Evolutionary conservation across 2,797 vertebrate genomes (phyloP).

Genomic region (Muraenolepis orangiensis): DNA sequence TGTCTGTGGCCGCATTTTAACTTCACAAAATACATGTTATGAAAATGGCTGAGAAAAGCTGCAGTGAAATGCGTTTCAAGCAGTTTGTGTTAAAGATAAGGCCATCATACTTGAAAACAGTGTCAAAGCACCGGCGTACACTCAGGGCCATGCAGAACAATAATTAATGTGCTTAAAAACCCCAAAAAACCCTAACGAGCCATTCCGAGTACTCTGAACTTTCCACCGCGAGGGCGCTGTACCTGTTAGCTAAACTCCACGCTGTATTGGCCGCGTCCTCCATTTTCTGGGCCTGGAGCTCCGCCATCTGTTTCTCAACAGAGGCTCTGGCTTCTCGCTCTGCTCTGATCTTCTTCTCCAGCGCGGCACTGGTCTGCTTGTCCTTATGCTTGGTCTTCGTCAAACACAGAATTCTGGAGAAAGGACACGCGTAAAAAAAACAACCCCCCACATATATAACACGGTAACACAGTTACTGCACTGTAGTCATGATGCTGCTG

Average conservation of each 20-base stretch:
- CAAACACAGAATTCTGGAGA: constrained; percentile 74
- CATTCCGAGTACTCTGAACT: background rate
- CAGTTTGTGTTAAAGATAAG: background rate
- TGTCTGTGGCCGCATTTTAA: background rate
- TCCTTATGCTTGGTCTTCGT: constrained; percentile 80
- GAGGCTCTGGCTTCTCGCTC: constrained; percentile 73
- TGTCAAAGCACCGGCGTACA: background rate
- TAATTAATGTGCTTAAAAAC: background rate
- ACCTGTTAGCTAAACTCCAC: constrained; percentile 71
- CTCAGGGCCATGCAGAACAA: background rate
- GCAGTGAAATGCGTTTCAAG: constrained; percentile 11
- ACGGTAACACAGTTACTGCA: too few relatives aligned
- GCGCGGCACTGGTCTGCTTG: constrained; percentile 72
- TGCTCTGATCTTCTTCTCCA: constrained; percentile 77
- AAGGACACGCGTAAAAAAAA: background rate
- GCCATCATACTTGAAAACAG: background rate
- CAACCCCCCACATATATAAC: too few relatives aligned
- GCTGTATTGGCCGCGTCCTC: constrained; percentile 72
- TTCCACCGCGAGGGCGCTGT: constrained; percentile 11
- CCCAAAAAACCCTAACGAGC: background rate
- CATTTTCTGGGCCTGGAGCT: constrained; percentile 72
- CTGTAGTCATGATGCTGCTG: too few relatives aligned
- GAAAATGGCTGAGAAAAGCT: constrained; percentile 11
- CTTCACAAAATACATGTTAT: background rate
- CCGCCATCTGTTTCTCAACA: constrained; percentile 72